Evolutionary conservation across 2,113 vertebrate genomes (phyloP).

Genomic region (Arenaria interpres): DNA sequence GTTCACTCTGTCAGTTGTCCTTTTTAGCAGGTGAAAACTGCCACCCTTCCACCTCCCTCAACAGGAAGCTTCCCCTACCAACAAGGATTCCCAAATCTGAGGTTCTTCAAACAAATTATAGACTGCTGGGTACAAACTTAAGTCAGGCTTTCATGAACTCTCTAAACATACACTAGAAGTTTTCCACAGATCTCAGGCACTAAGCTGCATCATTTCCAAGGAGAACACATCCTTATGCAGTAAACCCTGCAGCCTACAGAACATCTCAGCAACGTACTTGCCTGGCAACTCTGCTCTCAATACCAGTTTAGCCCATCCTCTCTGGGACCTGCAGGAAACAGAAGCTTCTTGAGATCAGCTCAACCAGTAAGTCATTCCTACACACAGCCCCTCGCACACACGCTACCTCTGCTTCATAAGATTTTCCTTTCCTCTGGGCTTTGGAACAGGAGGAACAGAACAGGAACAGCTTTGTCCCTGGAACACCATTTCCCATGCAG

Average conservation of each 20-base stretch:
- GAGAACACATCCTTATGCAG: not conserved
- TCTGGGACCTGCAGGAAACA: not conserved
- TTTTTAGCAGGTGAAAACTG: not conserved
- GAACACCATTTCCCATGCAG: not conserved
- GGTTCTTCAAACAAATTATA: not conserved
- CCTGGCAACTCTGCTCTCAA: not conserved
- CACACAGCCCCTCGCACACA: not conserved
- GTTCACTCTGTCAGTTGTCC: not conserved
- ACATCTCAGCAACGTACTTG: accelerated
- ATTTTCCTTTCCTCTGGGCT: not conserved
- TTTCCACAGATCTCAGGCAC: not conserved
- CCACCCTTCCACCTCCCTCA: not conserved
- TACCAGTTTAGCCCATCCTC: not conserved
- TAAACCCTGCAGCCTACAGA: not conserved
- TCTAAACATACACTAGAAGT: not conserved
- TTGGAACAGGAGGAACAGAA: not conserved
- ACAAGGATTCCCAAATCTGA: not conserved
- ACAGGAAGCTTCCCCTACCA: not conserved
- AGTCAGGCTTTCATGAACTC: not conserved
- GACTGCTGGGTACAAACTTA: not conserved
- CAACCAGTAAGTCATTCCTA: not conserved
- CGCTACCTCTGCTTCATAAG: not conserved
- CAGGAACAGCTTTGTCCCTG: not conserved
- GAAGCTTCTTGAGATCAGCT: not conserved
- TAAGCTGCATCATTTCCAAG: not conserved